Base-by-base conservation (phyloP, 2,888 invertebrate species). In the Raillietiella orientalis region DNA sequence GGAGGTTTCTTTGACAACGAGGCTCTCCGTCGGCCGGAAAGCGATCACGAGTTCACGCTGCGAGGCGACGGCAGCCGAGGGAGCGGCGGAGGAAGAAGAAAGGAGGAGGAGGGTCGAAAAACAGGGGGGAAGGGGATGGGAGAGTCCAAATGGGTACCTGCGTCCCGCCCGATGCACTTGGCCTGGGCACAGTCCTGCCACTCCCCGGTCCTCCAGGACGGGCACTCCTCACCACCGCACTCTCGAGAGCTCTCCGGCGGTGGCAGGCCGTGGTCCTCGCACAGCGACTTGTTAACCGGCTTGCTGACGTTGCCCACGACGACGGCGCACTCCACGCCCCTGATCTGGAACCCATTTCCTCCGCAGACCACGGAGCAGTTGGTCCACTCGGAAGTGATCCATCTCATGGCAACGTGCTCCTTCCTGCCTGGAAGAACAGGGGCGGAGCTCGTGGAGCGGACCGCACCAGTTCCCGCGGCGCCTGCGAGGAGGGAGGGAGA, bases 371-470 rank as follows among this genome's bases (percentile, higher is more conserved):
- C 65, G 2, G 69, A 71, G 42, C 84, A 84, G 9, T 60, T 55
- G 0, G 75, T 67, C 84, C 84, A 87, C 6, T 66, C 63, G 1
- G 67, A 65, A 8, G 66, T 59, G 40, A 59, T 55, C 77, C 77
- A 79, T 34, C 62, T 61, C 42, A 69, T 74, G 36, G 60, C 49
- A 34, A 62, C 39, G 37, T 54, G 47, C 32, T 44, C 43, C 32
- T 47, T 36, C 26, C 40, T 42, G 8, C 43, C 45, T 41, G 32
- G 16, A 32, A 31, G 20, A 12, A 23, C 19, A 20, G 8, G 10
- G n/a, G n/a, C n/a, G n/a, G n/a, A n/a, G n/a, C n/a, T n/a, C n/a
- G n/a, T n/a, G n/a, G n/a, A n/a, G n/a, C n/a, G n/a, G n/a, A n/a
- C n/a, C n/a, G n/a, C n/a, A n/a, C n/a, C n/a, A n/a, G n/a, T n/a